Base-by-base conservation (phyloP, 2,888 invertebrate genomes). In the Ochropacha duplaris region DNA sequence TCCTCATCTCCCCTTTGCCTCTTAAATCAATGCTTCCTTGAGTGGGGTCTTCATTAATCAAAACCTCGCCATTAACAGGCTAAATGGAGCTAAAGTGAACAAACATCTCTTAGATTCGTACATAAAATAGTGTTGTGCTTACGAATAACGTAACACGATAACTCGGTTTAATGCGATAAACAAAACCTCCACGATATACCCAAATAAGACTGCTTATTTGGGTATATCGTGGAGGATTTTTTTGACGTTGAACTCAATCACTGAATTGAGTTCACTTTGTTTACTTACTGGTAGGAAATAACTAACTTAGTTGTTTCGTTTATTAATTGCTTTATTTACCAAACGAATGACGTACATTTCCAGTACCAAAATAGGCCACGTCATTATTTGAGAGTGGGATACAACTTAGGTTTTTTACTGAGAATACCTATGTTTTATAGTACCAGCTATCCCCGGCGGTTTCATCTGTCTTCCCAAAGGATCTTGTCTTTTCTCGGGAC, bases 11-110 rank as follows among this genome's bases (percentile, higher is more conserved):
- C 55, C 66, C 56, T 55, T 62, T 62, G 22, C 51, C 57, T 56
- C 66, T 54, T 31, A 55, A 60, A 65, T 59, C 70, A 72, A 71
- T 62, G 62, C 61, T 54, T 39, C 61, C 52, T 44, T 50, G 39
- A 31, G 65, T 57, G 57, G 49, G 49, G 54, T 60, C 39, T 44
- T 44, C 57, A 62, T 62, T 65, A 62, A 62, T 62, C 60, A 62
- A 55, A 57, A 54, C 57, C 55, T 60, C 36, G 31, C 52, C 55
- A 60, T 57, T 60, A 55, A 50, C 44, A 16, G 19, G n/a, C 44
- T 44, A 44, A 44, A 44, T 44, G 44, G 44, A 44, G 44, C 19
- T 19, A 44, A 44, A 44, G 44, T 5, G 19, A 44, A 44, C 44
- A 44, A 44, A 44, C n/a, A 44, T 19, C 44, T 44, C 19, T 19